Percentiles rank a stretch among this genome's conserved stretches.
Evolutionary conservation across 1,140 invertebrate genomes (phyloP).

Genomic region (Anoplophora glabripennis): DNA sequence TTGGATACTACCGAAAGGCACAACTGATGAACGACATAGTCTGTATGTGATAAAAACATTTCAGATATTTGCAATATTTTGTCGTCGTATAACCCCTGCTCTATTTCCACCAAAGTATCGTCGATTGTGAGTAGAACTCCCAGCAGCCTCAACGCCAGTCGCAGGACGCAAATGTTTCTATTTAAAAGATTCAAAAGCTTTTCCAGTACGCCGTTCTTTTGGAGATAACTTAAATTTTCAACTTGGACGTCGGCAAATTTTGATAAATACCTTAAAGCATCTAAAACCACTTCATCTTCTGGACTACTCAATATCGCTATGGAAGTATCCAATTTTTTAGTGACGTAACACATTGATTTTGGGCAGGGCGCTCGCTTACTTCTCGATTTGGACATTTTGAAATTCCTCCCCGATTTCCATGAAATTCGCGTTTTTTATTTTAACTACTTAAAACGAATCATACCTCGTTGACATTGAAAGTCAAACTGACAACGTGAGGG

Average conservation of each 20-base stretch:
- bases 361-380: constrained; percentile 24
- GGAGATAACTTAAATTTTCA: constrained; percentile 28
- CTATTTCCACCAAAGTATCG: constrained; percentile 26
- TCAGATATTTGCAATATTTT: constrained; percentile 26
- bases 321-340: constrained; percentile 38
- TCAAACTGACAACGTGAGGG: too few relatives aligned
- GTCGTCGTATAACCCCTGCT: constrained; percentile 32
- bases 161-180: constrained; percentile 33
- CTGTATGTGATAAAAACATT: constrained; percentile 30
- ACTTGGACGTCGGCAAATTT: constrained; percentile 35
- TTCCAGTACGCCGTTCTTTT: constrained; percentile 24
- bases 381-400: constrained; percentile 16
- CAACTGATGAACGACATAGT: constrained; percentile 30
- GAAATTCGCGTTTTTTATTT: too few relatives aligned
- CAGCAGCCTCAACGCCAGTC: constrained; percentile 31
- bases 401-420: not conserved
- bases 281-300: constrained; percentile 34
- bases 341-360: constrained; percentile 33
- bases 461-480: too few relatives aligned
- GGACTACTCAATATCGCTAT: constrained; percentile 36
- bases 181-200: constrained; percentile 27
- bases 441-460: too few relatives aligned
- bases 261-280: constrained; percentile 36
- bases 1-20: constrained; percentile 26
- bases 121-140: constrained; percentile 24